Evolutionary conservation across 2,113 vertebrate genomes (phyloP).

Genomic region (Tachycineta bicolor): DNA sequence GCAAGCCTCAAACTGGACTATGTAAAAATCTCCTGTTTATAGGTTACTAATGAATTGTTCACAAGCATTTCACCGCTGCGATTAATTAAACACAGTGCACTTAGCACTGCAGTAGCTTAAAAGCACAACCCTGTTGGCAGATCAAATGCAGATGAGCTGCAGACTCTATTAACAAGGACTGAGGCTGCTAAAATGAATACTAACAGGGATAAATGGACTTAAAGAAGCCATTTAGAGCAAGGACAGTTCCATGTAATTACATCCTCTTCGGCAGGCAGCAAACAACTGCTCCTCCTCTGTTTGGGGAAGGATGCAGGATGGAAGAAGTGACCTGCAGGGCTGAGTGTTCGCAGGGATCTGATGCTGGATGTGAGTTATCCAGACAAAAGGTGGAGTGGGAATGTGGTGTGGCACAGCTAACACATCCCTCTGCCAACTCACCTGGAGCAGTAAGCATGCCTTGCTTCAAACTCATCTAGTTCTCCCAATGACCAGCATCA

Average conservation of each 20-base stretch:
- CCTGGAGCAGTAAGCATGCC: background rate
- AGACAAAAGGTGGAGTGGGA: background rate
- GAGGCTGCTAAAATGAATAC: background rate
- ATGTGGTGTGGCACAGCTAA: background rate
- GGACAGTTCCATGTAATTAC: background rate
- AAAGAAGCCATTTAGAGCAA: background rate
- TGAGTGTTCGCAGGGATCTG: background rate
- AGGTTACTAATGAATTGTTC: background rate
- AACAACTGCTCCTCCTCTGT: background rate
- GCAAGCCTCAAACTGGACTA: background rate
- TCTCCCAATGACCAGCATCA: background rate
- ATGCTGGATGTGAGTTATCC: background rate
- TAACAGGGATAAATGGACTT: background rate
- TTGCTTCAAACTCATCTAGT: background rate
- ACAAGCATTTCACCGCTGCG: background rate
- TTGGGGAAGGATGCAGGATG: background rate
- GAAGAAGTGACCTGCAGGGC: background rate
- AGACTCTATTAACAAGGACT: background rate
- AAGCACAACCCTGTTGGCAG: background rate
- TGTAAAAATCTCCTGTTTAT: background rate
- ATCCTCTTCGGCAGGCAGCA: background rate
- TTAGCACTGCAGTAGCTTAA: background rate
- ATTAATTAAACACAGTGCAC: background rate
- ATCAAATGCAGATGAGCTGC: background rate
- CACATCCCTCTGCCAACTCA: background rate